phyloP scores from a whole-genome alignment of 2,113 vertebrate species.

The Spilogale gracilis region DNA sequence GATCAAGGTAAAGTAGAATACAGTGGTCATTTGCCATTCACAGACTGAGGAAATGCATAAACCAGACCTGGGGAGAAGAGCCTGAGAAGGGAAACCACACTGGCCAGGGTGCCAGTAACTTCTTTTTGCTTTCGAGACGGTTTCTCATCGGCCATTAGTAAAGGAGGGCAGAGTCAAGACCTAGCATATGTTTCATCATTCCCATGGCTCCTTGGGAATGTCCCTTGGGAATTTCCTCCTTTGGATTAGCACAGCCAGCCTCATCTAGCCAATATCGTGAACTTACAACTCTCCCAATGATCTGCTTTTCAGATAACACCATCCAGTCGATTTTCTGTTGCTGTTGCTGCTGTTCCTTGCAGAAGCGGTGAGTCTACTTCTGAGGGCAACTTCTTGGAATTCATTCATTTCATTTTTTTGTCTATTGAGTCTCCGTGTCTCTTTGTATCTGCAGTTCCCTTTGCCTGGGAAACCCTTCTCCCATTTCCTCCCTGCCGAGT shows the following conservation, averaged over 20 bases:
- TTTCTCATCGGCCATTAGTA: neutral
- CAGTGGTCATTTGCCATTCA: constrained; percentile 1
- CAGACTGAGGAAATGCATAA: constrained; percentile 65
- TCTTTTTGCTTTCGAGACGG: neutral
- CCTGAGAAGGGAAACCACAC: constrained; percentile 82
- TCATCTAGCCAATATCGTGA: neutral
- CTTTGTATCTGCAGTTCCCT: neutral
- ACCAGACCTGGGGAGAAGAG: constrained; percentile 44
- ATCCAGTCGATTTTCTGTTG: constrained; percentile 89
- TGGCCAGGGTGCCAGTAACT: constrained; percentile 46
- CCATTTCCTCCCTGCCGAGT: neutral
- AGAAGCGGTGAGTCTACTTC: constrained; percentile 85
- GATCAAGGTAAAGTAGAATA: neutral
- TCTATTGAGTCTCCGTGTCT: neutral
- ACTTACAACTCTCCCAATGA: constrained; percentile 55
- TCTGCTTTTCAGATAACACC: constrained; percentile 86
- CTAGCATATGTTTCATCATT: neutral
- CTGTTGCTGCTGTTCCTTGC: constrained; percentile 85
- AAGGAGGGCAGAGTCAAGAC: neutral
- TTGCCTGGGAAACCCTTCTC: neutral
- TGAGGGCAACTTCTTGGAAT: neutral
- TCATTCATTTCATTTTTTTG: neutral
- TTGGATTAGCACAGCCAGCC: neutral
- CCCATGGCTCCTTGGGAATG: neutral
- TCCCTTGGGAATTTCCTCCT: neutral